phyloP scores from a whole-genome alignment of 2,113 vertebrate species.

The Clarias batrachus region DNA sequence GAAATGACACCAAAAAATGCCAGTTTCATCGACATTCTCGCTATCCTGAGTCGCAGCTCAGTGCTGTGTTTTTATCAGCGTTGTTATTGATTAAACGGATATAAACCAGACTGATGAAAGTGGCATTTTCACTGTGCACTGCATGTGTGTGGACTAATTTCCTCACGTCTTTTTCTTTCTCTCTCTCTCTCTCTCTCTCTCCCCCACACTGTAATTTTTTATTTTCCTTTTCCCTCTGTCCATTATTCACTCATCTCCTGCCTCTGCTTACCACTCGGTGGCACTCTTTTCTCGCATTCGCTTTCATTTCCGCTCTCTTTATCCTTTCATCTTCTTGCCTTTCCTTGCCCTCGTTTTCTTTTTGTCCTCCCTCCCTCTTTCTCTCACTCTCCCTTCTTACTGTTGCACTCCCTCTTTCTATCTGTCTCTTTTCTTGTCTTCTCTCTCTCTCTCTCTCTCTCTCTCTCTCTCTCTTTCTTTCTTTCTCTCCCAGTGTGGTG shows the following conservation, averaged over 20 bases:
- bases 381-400: background rate
- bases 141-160: slow-evolving; percentile 78
- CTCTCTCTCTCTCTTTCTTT: slow-evolving; percentile 48
- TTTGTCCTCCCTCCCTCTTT: background rate
- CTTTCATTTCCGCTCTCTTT: background rate
- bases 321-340: background rate
- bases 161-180: slow-evolving; percentile 63
- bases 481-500: slow-evolving; percentile 74
- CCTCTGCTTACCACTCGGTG: slow-evolving; percentile 40
- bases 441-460: slow-evolving; percentile 11
- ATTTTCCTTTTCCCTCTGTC: background rate
- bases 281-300: slow-evolving; percentile 21
- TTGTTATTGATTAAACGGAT: background rate
- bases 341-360: slow-evolving; percentile 7
- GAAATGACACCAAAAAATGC: slow-evolving; percentile 45
- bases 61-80: background rate
- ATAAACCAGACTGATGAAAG: slow-evolving; percentile 59
- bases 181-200: slow-evolving; percentile 63
- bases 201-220: slow-evolving; percentile 28
- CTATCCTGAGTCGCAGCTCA: slow-evolving; percentile 2
- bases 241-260: slow-evolving; percentile 20
- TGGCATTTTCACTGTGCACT: slow-evolving; percentile 76
- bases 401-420: background rate
- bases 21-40: slow-evolving; percentile 20
- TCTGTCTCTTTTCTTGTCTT: background rate